Evolutionary conservation across 1,140 invertebrate species (phyloP).

Genomic region (Drosophila simulans): DNA sequence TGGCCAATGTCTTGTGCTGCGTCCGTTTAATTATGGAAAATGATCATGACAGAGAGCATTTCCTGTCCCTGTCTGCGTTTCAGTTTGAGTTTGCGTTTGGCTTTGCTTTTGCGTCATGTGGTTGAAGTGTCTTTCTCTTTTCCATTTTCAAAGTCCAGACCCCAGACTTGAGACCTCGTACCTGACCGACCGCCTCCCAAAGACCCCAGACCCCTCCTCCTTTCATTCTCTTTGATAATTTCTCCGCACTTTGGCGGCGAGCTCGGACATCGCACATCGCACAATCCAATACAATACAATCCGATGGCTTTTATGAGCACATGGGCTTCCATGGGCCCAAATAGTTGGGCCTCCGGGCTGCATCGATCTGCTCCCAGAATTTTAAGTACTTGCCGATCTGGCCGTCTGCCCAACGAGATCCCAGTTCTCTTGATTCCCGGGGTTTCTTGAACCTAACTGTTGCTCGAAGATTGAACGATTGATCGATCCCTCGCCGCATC

Average conservation of each 20-base stretch:
- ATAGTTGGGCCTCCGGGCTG: conserved; percentile 33
- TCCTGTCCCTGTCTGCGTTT: conserved; percentile 54
- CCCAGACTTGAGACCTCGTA: conserved; percentile 18
- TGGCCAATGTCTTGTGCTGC: conserved; percentile 68
- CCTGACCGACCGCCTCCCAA: conserved; percentile 8
- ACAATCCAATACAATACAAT: conserved; percentile 20
- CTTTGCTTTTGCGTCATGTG: conserved; percentile 1
- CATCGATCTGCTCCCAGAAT: conserved; percentile 68
- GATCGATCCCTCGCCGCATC: not conserved
- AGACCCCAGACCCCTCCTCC: not conserved
- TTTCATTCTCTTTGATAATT: conserved; percentile 16
- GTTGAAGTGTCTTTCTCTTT: conserved; percentile 16
- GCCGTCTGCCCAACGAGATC: conserved; percentile 38
- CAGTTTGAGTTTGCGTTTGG: not conserved
- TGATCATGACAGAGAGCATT: conserved; percentile 75
- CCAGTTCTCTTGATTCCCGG: conserved; percentile 1
- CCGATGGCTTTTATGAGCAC: conserved; percentile 35
- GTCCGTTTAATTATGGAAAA: conserved; percentile 78
- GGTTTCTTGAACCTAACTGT: conserved; percentile 29
- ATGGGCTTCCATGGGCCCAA: not conserved
- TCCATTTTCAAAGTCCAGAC: conserved; percentile 37
- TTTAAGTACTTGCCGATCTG: conserved; percentile 64
- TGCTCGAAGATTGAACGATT: conserved; percentile 17
- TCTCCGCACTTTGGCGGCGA: conserved; percentile 19
- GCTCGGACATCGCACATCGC: not conserved